Base-by-base conservation (phyloP, 2,888 invertebrate species). In the Odiellus spinosus region DNA sequence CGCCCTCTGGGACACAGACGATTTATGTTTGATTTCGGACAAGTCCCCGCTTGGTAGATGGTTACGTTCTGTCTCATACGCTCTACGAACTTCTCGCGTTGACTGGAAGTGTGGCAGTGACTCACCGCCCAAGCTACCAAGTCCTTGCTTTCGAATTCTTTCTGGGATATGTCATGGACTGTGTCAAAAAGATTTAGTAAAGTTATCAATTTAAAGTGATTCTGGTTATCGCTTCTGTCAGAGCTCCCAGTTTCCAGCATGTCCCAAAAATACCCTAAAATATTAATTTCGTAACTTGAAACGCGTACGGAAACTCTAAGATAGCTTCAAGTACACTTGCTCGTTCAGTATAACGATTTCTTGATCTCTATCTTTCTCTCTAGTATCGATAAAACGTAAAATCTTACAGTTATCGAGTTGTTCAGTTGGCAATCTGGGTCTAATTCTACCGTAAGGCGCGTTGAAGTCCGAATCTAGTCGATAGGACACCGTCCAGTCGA, bases 51-150 rank as follows among this genome's bases (percentile, higher is more conserved):
- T 1, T 54, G 47, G 33, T 53, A 52, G 1, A 59, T 53, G n/a
- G 49, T 20, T 4, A 58, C 44, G 44, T 52, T 45, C n/a, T 51
- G 46, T 14, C 46, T 20, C 32, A 58, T 21, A 12, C 45, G 19
- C 10, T 46, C 4, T 2, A 53, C 54, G 42, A 53, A 58, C 0
- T 46, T 17, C 39, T 57, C 55, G 11, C 59, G 36, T 15, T 44
- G 44, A 15, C 55, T 47, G 2, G 18, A 21, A 1, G 58, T 49
- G 5, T 17, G 10, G 41, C 59, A 56, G 39, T 58, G 51, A 33
- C 56, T 57, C 1, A 56, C 58, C 44, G 56, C 51, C 58, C 57
- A 58, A 5, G 52, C 53, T 1, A 51, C 56, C 42, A 43, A 45
- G 32, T 40, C 40, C 8, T 26, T 26, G 4, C 26, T 8, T 6